Percentiles rank a stretch among this genome's conserved stretches.
Conservation (phyloP, 2,113 vertebrate species). For the Xenus cinereus region DNA sequence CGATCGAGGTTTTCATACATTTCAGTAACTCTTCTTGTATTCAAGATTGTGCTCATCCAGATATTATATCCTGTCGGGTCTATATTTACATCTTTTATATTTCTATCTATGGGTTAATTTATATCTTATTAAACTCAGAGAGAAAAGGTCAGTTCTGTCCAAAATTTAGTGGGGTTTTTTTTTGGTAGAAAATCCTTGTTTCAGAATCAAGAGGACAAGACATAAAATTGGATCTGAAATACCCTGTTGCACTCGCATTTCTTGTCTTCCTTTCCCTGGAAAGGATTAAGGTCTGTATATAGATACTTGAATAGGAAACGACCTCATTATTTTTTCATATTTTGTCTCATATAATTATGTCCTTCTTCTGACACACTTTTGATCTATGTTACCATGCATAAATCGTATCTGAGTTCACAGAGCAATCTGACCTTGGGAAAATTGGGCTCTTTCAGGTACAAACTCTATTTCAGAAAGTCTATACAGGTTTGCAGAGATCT, state of each 20-base stretch:
- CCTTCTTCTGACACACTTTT: constrained; percentile 23
- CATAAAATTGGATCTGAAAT: neutral
- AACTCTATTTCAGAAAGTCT: neutral
- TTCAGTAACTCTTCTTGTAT: neutral
- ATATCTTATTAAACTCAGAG: neutral
- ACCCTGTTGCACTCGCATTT: neutral
- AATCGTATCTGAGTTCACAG: constrained; percentile 26
- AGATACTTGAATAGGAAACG: neutral
- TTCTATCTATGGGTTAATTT: neutral
- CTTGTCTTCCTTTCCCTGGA: neutral
- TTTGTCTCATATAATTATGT: constrained; percentile 43
- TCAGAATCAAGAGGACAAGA: neutral
- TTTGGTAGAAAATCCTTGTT: neutral
- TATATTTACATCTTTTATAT: neutral
- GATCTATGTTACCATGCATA: constrained; percentile 47
- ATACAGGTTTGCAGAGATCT: neutral
- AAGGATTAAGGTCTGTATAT: neutral
- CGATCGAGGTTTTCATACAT: neutral
- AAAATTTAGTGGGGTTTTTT: neutral
- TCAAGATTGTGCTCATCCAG: neutral
- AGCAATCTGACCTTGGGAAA: constrained; percentile 47
- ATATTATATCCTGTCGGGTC: neutral
- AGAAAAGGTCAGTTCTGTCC: neutral
- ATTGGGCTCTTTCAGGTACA: neutral
- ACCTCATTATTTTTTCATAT: constrained; percentile 29